A percentile compares a stretch with the other conserved stretches of the same genome.
phyloP scores from a whole-genome alignment of 2,888 invertebrate genomes.

The Ophion costatus region DNA sequence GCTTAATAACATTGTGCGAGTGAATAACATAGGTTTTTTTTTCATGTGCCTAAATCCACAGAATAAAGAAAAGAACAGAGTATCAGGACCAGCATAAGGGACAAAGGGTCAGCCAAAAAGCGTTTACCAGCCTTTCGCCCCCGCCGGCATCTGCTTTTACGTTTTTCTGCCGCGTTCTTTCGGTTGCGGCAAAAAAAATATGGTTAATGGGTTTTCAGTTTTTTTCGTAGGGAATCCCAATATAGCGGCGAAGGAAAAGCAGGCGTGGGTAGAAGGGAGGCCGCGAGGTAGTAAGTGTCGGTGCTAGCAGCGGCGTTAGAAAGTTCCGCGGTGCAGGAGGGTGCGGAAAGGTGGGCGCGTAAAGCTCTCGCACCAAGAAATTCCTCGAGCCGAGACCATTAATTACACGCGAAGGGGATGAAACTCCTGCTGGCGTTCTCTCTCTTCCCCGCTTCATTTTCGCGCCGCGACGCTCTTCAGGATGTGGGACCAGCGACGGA shows the following conservation, averaged over 20 bases:
- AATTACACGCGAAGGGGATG: slow-evolving; percentile 64
- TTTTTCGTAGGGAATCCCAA: slow-evolving; percentile 62
- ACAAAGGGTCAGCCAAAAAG: slow-evolving; percentile 25
- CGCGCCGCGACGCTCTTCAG: slow-evolving; percentile 7
- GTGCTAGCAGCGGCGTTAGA: slow-evolving; percentile 4
- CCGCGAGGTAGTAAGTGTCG: slow-evolving; percentile 17
- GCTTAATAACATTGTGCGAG: too few species aligned
- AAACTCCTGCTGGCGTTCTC: slow-evolving; percentile 47
- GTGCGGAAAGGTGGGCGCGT: slow-evolving; percentile 20
- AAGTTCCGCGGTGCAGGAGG: not conserved
- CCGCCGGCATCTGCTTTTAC: not conserved
- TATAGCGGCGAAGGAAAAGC: slow-evolving; percentile 38
- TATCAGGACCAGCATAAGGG: not conserved
- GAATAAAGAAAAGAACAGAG: not conserved
- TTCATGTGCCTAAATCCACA: not conserved
- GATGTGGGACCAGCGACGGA: not conserved
- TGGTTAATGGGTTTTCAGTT: slow-evolving; percentile 56
- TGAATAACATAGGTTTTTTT: not conserved
- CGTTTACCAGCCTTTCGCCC: not conserved
- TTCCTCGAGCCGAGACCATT: slow-evolving; percentile 60
- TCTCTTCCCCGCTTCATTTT: not conserved
- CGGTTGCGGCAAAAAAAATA: slow-evolving; percentile 22
- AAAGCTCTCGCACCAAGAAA: slow-evolving; percentile 58
- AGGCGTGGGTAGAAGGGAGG: not conserved
- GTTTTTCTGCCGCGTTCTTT: not conserved